A percentile compares a stretch with the other conserved stretches of the same genome.
Evolutionary conservation across 1,140 invertebrate genomes (phyloP).

Genomic region (Streblospio benedicti): DNA sequence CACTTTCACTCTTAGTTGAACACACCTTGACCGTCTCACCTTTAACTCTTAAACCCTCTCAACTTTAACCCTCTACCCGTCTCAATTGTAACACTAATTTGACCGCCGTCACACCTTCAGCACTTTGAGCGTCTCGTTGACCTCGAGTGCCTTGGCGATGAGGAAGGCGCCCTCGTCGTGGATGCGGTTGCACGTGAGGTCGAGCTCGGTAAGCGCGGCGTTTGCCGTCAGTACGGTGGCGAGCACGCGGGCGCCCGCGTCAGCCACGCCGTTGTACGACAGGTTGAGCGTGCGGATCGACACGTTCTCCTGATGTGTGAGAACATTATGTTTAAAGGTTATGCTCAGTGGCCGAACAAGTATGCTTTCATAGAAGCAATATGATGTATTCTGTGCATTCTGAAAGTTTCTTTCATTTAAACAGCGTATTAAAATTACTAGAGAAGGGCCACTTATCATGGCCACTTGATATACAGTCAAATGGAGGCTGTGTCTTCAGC

Average conservation of each 20-base stretch:
- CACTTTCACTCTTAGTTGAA: background rate
- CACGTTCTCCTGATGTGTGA: constrained; percentile 45
- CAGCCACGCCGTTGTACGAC: constrained; percentile 39
- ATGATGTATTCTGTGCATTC: too few relatives aligned
- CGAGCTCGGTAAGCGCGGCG: constrained; percentile 28
- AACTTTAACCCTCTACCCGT: background rate
- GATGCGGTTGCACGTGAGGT: constrained; percentile 36
- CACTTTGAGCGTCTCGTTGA: constrained; percentile 26
- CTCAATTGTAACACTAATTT: background rate
- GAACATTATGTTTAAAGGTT: too few relatives aligned
- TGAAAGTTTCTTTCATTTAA: too few relatives aligned
- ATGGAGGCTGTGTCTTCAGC: too few relatives aligned
- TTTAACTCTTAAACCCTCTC: background rate
- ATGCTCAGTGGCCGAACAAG: too few relatives aligned
- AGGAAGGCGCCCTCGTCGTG: constrained; percentile 27
- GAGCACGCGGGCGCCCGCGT: constrained; percentile 29
- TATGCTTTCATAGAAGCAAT: too few relatives aligned
- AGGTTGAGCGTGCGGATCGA: constrained; percentile 28
- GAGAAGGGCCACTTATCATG: too few relatives aligned
- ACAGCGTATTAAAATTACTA: too few relatives aligned
- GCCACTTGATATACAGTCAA: too few relatives aligned
- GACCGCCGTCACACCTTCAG: background rate
- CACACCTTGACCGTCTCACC: background rate
- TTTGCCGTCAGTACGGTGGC: constrained; percentile 29
- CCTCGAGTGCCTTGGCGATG: constrained; percentile 27